Evolutionary conservation across 35 echinoderm and acorn worm genomes (phyloP), one percentile per base, ranked within the genome.

Genomic region (Strongylocentrotus purpuratus): DNA sequence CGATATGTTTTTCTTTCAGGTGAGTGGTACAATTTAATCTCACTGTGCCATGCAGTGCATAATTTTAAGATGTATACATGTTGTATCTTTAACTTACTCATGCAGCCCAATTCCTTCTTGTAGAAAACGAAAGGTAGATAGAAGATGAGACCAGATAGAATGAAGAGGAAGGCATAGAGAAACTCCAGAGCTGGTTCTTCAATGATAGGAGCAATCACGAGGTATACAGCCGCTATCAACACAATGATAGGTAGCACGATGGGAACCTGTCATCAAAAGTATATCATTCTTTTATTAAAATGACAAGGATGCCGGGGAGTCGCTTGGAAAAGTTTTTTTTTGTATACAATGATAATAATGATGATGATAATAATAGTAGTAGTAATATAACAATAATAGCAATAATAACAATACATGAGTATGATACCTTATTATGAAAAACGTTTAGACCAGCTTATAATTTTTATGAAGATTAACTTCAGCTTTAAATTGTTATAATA

Each of bases 81-180:
- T 32, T 32, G 33, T 41, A 90, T 22, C 25, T 78, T 94, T 45
- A 31, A 96, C 98, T 98, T 94, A 99, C 98, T 94, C 98, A 99
- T 99, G 91, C 91, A 96, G 7, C 65, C 50, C 7, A 96, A 92
- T 61, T 95, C 86, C 10, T 96, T 88, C 32, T 95, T 94, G 87
- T 97, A 99, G 92, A 96, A 86, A 50, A 99, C 95, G 33, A 99
- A 99, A 7, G 98, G 98, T 33, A 99, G 94, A 46, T 98, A 99
- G 88, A 99, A 97, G 45, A 99, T 89, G 15, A 99, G 96, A 32
- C 98, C 98, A 55, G 98, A 94, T 15, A 97, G 45, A 92, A 99
- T 99, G 95, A 99, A 99, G 20, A 99, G 96, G 33, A 94, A 85
- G 6, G 98, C 98, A 55, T 97, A 99, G 12, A 99, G 48, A 31